Percentiles rank a stretch among this genome's conserved stretches.
phyloP scores from a whole-genome alignment of 2,888 invertebrate genomes.

The Oligia latruncula region DNA sequence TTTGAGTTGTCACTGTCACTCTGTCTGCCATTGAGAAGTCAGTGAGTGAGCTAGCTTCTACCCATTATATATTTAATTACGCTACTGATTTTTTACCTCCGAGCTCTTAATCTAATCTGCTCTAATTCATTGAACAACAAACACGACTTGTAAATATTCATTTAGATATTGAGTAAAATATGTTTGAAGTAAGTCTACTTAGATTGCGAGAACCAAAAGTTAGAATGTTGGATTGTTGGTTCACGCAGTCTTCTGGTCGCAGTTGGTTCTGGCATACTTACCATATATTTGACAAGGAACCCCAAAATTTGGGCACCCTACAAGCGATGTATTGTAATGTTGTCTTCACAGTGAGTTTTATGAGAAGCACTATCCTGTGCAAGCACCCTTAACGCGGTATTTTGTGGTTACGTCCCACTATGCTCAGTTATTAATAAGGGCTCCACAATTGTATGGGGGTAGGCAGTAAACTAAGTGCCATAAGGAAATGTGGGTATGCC shows the following conservation, averaged over 20 bases:
- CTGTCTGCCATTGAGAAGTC: no score
- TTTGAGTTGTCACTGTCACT: no score
- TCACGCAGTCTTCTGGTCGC: no score
- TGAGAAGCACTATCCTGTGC: constrained; percentile 63
- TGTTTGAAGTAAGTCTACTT: no score
- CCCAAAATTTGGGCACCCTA: constrained; percentile 49
- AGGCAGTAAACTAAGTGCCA: constrained; percentile 24
- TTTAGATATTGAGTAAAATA: no score
- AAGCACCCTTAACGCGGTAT: constrained; percentile 64
- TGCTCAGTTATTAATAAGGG: constrained; percentile 59
- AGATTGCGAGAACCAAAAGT: background rate
- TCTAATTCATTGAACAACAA: background rate
- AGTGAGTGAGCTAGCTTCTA: no score
- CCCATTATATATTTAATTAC: no score
- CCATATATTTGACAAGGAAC: constrained; percentile 28
- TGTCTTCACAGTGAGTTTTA: constrained; percentile 69
- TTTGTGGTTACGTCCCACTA: constrained; percentile 49
- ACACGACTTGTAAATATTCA: background rate
- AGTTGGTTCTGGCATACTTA: no score
- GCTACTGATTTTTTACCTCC: background rate
- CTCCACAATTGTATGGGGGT: constrained; percentile 33
- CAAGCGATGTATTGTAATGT: constrained; percentile 71
- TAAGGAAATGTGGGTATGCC: constrained; percentile 5
- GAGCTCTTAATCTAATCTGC: background rate
- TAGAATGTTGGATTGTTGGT: no score